Base-by-base conservation (phyloP, 2,113 vertebrate genomes). In the Heptranchias perlo region DNA sequence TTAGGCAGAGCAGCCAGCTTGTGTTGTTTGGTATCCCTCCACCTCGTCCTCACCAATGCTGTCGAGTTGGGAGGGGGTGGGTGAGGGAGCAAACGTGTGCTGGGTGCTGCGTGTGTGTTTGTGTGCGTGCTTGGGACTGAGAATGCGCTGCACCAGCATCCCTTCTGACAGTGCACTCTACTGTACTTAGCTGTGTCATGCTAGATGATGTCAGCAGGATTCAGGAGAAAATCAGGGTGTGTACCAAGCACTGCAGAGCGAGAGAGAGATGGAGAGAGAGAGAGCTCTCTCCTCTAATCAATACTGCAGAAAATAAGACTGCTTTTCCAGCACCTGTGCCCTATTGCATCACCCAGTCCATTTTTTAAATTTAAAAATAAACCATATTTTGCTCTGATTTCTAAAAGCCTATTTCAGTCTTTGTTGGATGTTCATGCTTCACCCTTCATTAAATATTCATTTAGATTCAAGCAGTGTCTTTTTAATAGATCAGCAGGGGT, bases 181-280 rank as follows among this genome's bases (percentile, higher is more conserved):
- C 92, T 65, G 61, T 94, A 96, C 96, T 94, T 96, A 64, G 96
- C 96, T 69, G 87, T 76, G 97, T 97, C 96, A 96, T 97, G 73
- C 96, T 96, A 96, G 96, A 97, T 98, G 98, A 98, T 98, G 98
- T 98, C 98, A 98, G 98, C 98, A 97, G 96, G 69, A 97, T 97
- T 97, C 97, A 96, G 97, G 97, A 96, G 96, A 96, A 96, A 69
- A 65, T 96, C 86, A 64, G 96, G 96, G 96, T 86, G 96, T 96
- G 96, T 67, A 95, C 96, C 86, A 94, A 82, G 97, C 97, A 97
- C 96, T 97, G 97, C 97, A 97, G 97, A 95, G 61, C 69, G 58
- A 73, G 47, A 96, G 96, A 96, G 47, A 49, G 16, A 44, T 64
- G 21, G 35, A 64, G 31, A 94, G 8, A 67, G 47, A 64, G 61